Base-by-base conservation (phyloP, 1,140 invertebrate genomes). In the Drosophila watanabei region DNA sequence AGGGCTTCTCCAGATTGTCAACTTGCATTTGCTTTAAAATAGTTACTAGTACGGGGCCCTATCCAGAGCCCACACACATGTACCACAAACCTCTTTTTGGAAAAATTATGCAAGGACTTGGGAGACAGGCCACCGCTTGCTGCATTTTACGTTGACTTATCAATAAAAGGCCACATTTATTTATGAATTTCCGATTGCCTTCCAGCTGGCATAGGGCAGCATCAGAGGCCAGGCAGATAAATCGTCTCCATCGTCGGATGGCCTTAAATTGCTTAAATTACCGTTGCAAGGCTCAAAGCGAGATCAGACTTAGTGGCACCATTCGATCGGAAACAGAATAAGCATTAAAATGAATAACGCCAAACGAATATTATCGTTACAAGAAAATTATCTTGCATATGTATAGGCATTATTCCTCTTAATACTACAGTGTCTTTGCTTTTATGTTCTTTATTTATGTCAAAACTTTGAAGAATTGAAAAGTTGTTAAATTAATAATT, bases 171-270 rank as follows among this genome's bases (percentile, higher is more conserved):
- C 71, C 80, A 78, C 70, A 77, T 80, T 88, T 88, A 83, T 83
- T 88, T 88, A 88, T 84, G 78, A 88, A 88, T 84, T 88, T 84
- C 54, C 80, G 80, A 84, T 80, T 88, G 80, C 65, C 77, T 68
- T 87, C 73, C 64, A 63, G 54, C 52, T 56, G 58, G n/a, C 70
- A 39, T 39, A 57, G 56, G 60, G 39, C 60, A 66, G 60, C 57
- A 56, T 59, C 60, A 58, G 28, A 48, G 64, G 32, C 39, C 41
- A 72, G 45, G 24, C 35, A 63, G 49, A 51, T 64, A 51, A 24
- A 24, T 24, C 24, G 24, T 24, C 24, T n/a, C n/a, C 37, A 61
- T 68, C 35, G 43, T 48, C 33, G 57, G 73, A 73, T 68, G 68
- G 56, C 52, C 66, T 66, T 64, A 79, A 85, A 85, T 80, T 78